Evolutionary conservation across 1,140 invertebrate species (phyloP).

Genomic region (Nautilus pompilius): DNA sequence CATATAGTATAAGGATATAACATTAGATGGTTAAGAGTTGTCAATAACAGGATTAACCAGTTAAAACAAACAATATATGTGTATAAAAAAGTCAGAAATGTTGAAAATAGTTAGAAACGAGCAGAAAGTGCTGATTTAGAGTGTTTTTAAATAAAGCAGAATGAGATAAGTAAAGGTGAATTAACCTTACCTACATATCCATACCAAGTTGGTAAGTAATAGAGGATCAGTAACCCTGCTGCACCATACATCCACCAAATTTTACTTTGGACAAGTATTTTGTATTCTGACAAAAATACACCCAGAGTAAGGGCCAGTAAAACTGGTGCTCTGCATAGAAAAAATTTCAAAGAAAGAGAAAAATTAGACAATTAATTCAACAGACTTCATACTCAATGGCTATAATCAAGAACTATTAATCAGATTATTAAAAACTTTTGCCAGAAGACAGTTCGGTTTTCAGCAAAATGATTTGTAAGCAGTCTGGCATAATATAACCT

Average conservation of each 20-base stretch:
- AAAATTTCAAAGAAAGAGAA: neutral
- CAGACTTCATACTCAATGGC: neutral
- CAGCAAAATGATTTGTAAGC: too few species aligned
- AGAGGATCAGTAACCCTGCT: constrained; percentile 26
- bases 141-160: too few species aligned
- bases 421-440: too few species aligned
- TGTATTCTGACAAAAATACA: neutral
- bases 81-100: neutral
- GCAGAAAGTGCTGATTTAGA: too few species aligned
- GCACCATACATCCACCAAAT: constrained; percentile 42
- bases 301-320: neutral
- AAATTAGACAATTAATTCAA: too few species aligned
- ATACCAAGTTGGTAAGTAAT: constrained; percentile 39
- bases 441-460: too few species aligned
- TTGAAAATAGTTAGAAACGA: too few species aligned
- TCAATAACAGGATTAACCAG: neutral
- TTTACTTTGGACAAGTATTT: neutral
- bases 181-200: constrained; percentile 34
- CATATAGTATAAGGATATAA: too few species aligned
- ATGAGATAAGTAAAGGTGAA: too few species aligned
- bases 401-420: neutral
- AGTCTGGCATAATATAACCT: too few species aligned
- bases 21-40: too few species aligned
- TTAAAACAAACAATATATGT: neutral
- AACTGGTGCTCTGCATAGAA: constrained; percentile 10